A percentile compares a stretch with the other conserved stretches of the same genome.
Evolutionary conservation across 2,888 invertebrate species (phyloP).

Genomic region (Seira sanloemensis): DNA sequence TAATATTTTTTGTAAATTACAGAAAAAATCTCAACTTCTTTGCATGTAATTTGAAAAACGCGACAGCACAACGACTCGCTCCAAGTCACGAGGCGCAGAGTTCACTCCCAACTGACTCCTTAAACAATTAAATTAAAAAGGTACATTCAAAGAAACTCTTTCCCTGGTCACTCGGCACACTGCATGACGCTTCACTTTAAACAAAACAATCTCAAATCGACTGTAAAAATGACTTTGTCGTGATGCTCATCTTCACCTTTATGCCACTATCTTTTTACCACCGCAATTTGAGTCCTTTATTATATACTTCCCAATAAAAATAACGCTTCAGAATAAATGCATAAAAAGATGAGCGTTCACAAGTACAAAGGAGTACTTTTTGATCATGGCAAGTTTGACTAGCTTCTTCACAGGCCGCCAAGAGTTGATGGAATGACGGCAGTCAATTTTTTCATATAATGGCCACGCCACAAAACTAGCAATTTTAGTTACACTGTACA

Average conservation of each 20-base stretch:
- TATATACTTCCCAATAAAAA: too few relatives aligned
- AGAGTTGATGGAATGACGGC: not conserved
- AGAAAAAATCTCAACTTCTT: not conserved
- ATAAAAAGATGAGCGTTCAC: conserved; percentile 2
- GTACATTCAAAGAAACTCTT: not conserved
- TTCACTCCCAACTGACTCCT: conserved; percentile 1
- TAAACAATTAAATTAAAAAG: not conserved
- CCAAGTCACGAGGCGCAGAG: not conserved
- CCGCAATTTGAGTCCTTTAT: too few relatives aligned
- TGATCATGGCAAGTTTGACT: conserved; percentile 2
- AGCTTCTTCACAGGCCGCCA: not conserved
- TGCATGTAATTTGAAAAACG: not conserved
- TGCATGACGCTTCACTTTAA: not conserved
- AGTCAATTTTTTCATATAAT: not conserved
- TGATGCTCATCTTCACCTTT: conserved; percentile 2
- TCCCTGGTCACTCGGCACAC: not conserved
- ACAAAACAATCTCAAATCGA: not conserved
- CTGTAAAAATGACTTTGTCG: conserved; percentile 1
- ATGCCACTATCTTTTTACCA: conserved; percentile 3
- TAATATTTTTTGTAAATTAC: not conserved
- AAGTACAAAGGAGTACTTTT: too few relatives aligned
- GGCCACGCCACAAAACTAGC: conserved; percentile 14
- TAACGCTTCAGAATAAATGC: too few relatives aligned
- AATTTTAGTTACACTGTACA: not conserved
- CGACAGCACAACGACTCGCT: not conserved